Evolutionary conservation across 2,113 vertebrate species (phyloP).

Genomic region (Donacobius atricapilla): DNA sequence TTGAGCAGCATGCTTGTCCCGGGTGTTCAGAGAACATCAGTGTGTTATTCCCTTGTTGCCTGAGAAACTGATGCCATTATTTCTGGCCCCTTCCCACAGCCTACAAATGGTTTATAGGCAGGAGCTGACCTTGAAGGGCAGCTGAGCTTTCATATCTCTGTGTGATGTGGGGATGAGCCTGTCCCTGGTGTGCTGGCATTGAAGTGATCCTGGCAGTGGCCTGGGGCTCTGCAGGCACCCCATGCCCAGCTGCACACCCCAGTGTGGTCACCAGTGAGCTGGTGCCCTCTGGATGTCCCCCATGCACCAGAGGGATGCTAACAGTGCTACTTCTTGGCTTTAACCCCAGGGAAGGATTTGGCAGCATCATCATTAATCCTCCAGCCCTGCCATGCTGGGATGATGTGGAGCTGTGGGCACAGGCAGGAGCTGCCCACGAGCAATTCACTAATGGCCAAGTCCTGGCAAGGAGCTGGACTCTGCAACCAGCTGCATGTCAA

Average conservation of each 20-base stretch:
- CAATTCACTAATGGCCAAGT: neutral
- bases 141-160: rapidly evolving
- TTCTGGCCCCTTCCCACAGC: neutral
- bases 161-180: neutral
- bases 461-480: neutral
- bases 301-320: rapidly evolving
- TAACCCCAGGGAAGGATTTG: neutral
- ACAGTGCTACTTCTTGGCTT: neutral
- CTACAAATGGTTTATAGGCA: neutral
- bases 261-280: rapidly evolving
- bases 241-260: rapidly evolving
- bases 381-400: neutral
- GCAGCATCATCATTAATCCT: neutral
- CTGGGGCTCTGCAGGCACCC: neutral
- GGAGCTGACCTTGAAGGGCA: rapidly evolving
- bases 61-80: neutral
- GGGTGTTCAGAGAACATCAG: neutral
- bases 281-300: neutral
- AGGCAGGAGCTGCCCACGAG: neutral
- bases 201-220: neutral
- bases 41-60: neutral
- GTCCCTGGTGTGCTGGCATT: rapidly evolving
- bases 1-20: rapidly evolving
- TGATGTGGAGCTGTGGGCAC: neutral
- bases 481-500: rapidly evolving